Evolutionary conservation across 1,140 invertebrate genomes (phyloP).

Genomic region (Aporrectodea caliginosa): DNA sequence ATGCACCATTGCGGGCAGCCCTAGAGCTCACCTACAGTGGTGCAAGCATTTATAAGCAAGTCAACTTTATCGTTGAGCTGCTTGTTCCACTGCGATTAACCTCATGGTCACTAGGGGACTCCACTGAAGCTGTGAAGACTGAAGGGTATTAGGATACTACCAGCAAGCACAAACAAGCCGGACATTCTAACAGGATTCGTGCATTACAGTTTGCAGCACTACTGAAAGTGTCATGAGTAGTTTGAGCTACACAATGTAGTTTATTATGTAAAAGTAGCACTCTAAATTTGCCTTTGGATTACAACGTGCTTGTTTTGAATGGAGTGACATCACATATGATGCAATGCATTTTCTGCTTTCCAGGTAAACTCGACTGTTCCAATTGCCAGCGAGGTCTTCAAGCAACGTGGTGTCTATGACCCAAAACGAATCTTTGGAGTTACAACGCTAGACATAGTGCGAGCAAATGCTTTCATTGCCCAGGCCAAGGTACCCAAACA

Average conservation of each 20-base stretch:
- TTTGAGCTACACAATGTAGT: background rate
- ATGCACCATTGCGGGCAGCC: no score
- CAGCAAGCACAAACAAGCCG: no score
- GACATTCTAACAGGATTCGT: background rate
- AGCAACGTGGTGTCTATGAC: conserved; percentile 84
- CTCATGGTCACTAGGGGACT: background rate
- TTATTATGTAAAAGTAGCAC: no score
- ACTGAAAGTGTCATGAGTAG: background rate
- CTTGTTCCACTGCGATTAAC: background rate
- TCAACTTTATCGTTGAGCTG: background rate
- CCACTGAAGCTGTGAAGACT: no score
- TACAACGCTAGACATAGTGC: conserved; percentile 92
- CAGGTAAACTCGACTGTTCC: conserved; percentile 94
- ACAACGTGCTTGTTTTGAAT: no score
- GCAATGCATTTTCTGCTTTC: background rate
- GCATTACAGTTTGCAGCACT: background rate
- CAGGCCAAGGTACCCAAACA: conserved; percentile 64
- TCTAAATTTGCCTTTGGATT: no score
- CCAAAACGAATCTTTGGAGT: conserved; percentile 90
- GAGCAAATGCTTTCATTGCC: conserved; percentile 89
- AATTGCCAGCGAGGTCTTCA: conserved; percentile 90
- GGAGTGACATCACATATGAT: background rate
- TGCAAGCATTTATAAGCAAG: no score
- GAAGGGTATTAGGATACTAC: no score
- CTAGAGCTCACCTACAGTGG: no score